Conservation (phyloP, 2,888 invertebrate species). For the Plebejus melissa region DNA sequence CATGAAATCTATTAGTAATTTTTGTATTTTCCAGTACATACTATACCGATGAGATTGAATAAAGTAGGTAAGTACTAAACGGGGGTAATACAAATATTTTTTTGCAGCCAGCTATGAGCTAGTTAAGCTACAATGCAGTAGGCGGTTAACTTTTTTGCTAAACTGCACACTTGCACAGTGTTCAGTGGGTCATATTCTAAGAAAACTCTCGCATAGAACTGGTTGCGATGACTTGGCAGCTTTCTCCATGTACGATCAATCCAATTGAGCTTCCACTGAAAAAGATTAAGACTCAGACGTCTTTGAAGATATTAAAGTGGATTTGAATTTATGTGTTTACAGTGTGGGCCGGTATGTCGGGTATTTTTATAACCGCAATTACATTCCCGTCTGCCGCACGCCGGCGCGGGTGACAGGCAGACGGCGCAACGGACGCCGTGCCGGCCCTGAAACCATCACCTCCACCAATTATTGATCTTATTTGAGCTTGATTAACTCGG, state of each 20-base stretch:
- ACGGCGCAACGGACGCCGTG: slow-evolving; percentile 36
- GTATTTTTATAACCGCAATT: slow-evolving; percentile 44
- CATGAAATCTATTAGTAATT: neutral
- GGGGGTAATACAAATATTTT: neutral
- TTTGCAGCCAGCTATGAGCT: neutral
- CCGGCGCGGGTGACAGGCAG: slow-evolving; percentile 24
- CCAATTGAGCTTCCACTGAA: slow-evolving; percentile 31
- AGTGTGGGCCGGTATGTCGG: slow-evolving; percentile 37
- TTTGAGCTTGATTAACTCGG: slow-evolving; percentile 77
- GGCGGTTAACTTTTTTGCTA: slow-evolving; percentile 25
- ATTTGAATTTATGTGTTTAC: slow-evolving; percentile 41
- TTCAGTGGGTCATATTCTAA: slow-evolving; percentile 44
- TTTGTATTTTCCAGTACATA: neutral
- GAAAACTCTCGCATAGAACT: slow-evolving; percentile 46
- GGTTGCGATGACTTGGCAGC: slow-evolving; percentile 40
- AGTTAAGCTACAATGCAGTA: slow-evolving; percentile 1
- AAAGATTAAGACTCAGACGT: slow-evolving; percentile 33
- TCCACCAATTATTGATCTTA: slow-evolving; percentile 76
- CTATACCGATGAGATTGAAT: too few species aligned
- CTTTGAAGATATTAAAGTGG: slow-evolving; percentile 34
- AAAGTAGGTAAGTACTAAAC: neutral
- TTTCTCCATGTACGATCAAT: slow-evolving; percentile 37
- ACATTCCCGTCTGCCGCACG: slow-evolving; percentile 38
- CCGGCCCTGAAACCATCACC: slow-evolving; percentile 64
- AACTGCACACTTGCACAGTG: slow-evolving; percentile 41